A percentile compares a stretch with the other conserved stretches of the same genome.
Evolutionary conservation across 1,140 invertebrate genomes (phyloP).

Genomic region (Laodelphax striatellus): DNA sequence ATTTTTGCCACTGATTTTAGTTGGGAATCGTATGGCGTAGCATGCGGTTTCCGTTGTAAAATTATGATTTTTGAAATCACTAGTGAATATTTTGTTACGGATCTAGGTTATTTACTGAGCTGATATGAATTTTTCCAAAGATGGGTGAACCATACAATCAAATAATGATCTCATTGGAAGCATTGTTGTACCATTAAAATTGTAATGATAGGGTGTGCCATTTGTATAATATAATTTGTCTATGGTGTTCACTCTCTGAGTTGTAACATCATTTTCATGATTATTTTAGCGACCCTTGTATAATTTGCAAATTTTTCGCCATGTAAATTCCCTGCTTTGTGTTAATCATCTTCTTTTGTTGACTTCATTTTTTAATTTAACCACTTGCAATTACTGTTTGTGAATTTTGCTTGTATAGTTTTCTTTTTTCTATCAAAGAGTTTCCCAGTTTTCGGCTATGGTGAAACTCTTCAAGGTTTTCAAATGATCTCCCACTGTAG

Average conservation of each 20-base stretch:
- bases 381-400: neutral
- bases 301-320: neutral
- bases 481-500: constrained; percentile 22
- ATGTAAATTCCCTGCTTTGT: constrained; percentile 5
- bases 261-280: too few species aligned
- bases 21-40: neutral
- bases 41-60: neutral
- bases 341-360: constrained; percentile 1
- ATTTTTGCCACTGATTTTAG: too few species aligned
- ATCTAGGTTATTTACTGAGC: neutral
- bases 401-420: constrained; percentile 15
- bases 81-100: neutral
- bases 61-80: neutral
- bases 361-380: too few species aligned
- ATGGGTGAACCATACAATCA: constrained; percentile 16
- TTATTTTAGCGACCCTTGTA: too few species aligned
- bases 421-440: constrained; percentile 15
- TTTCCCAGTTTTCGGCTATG: constrained; percentile 5
- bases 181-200: neutral
- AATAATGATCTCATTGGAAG: constrained; percentile 14
- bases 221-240: neutral
- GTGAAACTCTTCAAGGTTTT: constrained; percentile 19
- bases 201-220: neutral
- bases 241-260: too few species aligned
- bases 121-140: constrained; percentile 12